Conservation (phyloP, 2,113 vertebrate species). For the Lonchura striata region DNA sequence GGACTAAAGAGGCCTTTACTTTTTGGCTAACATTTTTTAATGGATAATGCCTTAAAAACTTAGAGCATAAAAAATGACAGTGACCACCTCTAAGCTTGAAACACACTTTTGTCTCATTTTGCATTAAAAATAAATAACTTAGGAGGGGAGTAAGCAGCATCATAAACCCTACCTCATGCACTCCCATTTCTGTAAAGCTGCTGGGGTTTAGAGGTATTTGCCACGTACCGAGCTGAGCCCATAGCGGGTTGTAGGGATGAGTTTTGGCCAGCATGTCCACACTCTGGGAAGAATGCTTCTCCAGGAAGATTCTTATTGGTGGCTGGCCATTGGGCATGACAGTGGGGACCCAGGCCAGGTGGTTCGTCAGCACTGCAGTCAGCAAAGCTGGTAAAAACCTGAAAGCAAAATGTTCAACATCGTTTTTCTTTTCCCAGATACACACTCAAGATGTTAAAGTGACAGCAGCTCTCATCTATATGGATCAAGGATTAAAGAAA, state of each 20-base stretch:
- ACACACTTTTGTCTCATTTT: not conserved
- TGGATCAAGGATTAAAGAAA: not conserved
- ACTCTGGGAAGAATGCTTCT: constrained; percentile 97
- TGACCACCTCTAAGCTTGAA: not conserved
- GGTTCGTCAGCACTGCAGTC: constrained; percentile 95
- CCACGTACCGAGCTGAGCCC: constrained; percentile 93
- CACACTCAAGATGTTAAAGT: not conserved
- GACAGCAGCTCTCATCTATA: not conserved
- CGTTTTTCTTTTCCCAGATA: not conserved
- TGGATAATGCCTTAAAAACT: not conserved
- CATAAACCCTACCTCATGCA: rapidly evolving
- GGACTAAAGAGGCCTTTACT: not conserved
- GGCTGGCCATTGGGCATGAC: constrained; percentile 99
- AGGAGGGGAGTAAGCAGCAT: not conserved
- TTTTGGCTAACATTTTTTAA: not conserved
- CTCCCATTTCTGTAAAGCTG: not conserved
- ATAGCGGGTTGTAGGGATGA: constrained; percentile 96
- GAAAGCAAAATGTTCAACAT: constrained; percentile 34
- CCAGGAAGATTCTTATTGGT: constrained; percentile 95
- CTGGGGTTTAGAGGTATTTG: not conserved
- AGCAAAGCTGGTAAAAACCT: constrained; percentile 97
- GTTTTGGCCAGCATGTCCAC: constrained; percentile 98
- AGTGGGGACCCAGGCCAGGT: constrained; percentile 97
- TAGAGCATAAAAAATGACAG: not conserved
- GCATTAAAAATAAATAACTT: not conserved